phyloP scores from a whole-genome alignment of 2,113 vertebrate genomes.

The Ctenodactylus gundi region DNA sequence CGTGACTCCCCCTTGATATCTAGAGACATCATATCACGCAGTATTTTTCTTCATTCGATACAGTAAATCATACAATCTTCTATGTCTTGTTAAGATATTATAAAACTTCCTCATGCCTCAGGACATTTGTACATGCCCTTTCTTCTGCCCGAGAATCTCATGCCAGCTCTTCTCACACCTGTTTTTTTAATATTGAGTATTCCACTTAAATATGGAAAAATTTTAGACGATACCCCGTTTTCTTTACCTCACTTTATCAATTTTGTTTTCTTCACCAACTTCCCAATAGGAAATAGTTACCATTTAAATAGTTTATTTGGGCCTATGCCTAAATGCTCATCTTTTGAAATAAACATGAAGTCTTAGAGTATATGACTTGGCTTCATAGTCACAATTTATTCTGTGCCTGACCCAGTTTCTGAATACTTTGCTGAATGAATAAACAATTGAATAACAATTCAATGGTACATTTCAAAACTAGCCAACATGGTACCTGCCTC shows the following conservation, averaged over 20 bases:
- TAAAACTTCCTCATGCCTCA: not conserved
- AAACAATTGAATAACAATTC: not conserved
- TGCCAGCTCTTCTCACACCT: not conserved
- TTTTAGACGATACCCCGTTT: not conserved
- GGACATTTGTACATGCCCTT: not conserved
- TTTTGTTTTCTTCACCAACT: not conserved
- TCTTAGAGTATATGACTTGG: not conserved
- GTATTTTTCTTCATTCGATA: not conserved
- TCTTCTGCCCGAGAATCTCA: not conserved
- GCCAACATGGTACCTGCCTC: fast-evolving
- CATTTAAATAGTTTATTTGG: not conserved
- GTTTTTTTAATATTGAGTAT: not conserved
- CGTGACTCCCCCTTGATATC: not conserved
- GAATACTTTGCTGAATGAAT: not conserved
- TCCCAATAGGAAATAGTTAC: not conserved
- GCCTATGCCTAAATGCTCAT: not conserved
- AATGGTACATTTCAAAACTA: not conserved
- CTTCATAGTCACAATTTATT: not conserved
- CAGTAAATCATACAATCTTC: not conserved
- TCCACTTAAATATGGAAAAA: not conserved
- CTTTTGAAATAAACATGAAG: not conserved
- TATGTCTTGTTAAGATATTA: not conserved
- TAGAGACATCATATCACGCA: not conserved
- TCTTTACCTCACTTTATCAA: not conserved
- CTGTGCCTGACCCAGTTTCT: not conserved